Conservation (phyloP, 2,113 vertebrate genomes). For the Hipposideros armiger region DNA sequence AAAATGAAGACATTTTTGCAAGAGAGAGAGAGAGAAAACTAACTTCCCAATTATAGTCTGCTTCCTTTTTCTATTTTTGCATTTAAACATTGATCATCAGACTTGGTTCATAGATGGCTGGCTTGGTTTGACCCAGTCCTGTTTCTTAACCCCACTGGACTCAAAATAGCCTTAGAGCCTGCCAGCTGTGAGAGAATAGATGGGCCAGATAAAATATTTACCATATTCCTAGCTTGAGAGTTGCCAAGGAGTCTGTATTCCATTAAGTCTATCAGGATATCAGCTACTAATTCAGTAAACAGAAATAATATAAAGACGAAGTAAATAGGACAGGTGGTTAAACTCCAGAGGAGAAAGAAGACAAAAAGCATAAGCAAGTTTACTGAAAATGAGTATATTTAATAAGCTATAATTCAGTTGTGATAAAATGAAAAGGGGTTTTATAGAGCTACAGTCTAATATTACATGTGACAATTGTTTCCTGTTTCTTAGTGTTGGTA, state of each 20-base stretch:
- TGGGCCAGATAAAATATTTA: constrained; percentile 53
- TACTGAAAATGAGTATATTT: not conserved
- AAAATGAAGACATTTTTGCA: constrained; percentile 2
- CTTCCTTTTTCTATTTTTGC: constrained; percentile 22
- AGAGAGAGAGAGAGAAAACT: constrained; percentile 2
- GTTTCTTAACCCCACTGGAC: constrained; percentile 16
- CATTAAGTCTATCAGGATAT: not conserved
- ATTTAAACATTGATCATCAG: constrained; percentile 31
- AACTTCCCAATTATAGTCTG: not conserved
- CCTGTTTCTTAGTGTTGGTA: not conserved
- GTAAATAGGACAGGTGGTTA: constrained; percentile 11
- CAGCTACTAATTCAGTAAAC: constrained; percentile 1
- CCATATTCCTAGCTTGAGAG: not conserved
- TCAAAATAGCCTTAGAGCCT: not conserved
- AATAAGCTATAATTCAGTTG: not conserved
- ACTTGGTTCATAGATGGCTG: constrained; percentile 5
- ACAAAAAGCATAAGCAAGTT: not conserved
- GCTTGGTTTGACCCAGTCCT: constrained; percentile 32
- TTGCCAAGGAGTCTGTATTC: not conserved
- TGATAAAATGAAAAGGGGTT: constrained; percentile 24
- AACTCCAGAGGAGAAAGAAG: not conserved
- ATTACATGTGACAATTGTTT: not conserved
- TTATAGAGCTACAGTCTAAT: not conserved
- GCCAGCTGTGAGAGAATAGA: constrained; percentile 39
- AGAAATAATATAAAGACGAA: constrained; percentile 34